Conservation (phyloP, 2,797 vertebrate species). For the Babyrousa celebensis region DNA sequence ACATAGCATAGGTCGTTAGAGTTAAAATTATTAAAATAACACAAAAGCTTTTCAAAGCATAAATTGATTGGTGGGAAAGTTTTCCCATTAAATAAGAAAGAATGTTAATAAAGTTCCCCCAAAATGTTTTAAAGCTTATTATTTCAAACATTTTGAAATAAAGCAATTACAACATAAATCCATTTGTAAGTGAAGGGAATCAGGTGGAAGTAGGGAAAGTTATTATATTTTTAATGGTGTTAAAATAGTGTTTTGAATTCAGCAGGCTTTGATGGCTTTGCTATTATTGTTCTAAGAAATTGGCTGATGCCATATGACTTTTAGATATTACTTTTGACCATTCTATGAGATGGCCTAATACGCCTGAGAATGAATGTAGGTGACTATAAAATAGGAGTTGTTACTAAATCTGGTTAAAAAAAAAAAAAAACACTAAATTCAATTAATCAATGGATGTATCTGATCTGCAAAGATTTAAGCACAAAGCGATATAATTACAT, state of each 20-base stretch:
- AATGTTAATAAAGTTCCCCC: neutral
- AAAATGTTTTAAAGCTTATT: neutral
- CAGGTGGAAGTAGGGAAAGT: neutral
- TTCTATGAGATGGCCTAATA: neutral
- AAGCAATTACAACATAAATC: neutral
- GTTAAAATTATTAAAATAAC: slow-evolving; percentile 34
- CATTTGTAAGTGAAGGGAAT: neutral
- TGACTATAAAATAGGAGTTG: neutral
- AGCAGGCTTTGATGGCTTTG: neutral
- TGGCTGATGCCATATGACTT: neutral
- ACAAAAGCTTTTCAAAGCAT: neutral
- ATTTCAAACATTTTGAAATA: neutral
- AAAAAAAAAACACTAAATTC: neutral
- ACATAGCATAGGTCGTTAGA: neutral
- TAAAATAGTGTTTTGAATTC: slow-evolving; percentile 28
- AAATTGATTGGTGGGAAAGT: neutral
- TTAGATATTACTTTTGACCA: slow-evolving; percentile 22
- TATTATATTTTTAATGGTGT: neutral
- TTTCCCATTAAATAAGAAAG: neutral
- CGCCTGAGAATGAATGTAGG: neutral
- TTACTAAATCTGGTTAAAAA: slow-evolving; percentile 18
- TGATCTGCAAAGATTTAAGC: neutral
- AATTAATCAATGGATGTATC: neutral
- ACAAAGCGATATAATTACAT: neutral
- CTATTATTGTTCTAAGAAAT: slow-evolving; percentile 19